A percentile compares a stretch with the other conserved stretches of the same genome.
phyloP scores from a whole-genome alignment of 2,797 vertebrate genomes.

The Arremon aurantiirostris region DNA sequence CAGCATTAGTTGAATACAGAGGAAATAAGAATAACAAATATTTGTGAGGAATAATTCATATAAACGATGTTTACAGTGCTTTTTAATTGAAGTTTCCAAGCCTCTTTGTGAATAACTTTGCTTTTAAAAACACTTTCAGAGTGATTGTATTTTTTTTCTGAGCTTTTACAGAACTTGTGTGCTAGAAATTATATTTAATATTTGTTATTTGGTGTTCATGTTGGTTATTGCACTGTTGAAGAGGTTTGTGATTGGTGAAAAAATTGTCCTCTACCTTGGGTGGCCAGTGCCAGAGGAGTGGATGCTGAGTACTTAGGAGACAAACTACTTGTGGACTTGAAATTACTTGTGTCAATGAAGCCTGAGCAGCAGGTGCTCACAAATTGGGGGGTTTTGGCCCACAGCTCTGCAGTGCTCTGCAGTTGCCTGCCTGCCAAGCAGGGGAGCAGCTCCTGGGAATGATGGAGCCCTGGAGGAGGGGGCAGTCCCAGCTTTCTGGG shows the following conservation, averaged over 20 bases:
- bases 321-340: not conserved
- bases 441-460: not conserved
- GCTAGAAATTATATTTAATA: not conserved
- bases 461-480: fast-evolving
- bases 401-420: no score
- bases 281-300: not conserved
- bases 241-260: not conserved
- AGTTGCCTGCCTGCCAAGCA: not conserved
- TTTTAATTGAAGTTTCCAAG: not conserved
- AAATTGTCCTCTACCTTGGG: not conserved
- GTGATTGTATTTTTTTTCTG: not conserved
- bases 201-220: not conserved
- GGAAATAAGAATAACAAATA: not conserved
- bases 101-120: not conserved
- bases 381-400: not conserved
- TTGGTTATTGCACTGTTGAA: not conserved
- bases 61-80: not conserved
- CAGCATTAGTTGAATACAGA: not conserved
- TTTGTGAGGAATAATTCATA: not conserved
- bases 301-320: not conserved
- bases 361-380: not conserved
- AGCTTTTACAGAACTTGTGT: not conserved
- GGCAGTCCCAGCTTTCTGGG: not conserved
- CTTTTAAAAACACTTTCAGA: not conserved
- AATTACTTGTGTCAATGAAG: not conserved